Evolutionary conservation across 2,888 invertebrate species (phyloP).

Genomic region (Anagyrus pseudococci): DNA sequence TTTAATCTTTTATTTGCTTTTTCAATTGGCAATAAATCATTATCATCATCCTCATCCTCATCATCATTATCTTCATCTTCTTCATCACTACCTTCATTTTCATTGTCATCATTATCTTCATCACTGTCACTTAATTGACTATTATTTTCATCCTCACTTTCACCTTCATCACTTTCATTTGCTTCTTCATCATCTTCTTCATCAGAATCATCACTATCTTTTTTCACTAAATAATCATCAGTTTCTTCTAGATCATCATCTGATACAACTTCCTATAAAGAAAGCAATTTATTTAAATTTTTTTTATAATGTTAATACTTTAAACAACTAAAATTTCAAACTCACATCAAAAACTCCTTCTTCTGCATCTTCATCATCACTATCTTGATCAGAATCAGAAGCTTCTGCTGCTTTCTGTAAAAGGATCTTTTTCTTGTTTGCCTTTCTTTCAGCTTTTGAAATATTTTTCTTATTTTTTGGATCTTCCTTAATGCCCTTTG

Average conservation of each 20-base stretch:
- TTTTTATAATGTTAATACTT: not conserved
- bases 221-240: not conserved
- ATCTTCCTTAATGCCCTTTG: conserved; percentile 22
- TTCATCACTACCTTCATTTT: conserved; percentile 35
- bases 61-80: conserved; percentile 59
- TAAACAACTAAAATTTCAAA: not conserved
- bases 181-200: conserved; percentile 13
- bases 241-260: not conserved
- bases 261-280: not conserved
- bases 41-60: conserved; percentile 64
- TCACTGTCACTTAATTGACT: conserved; percentile 26
- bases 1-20: conserved; percentile 80
- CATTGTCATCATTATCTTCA: conserved; percentile 33
- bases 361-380: not conserved
- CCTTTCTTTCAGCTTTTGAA: conserved; percentile 22
- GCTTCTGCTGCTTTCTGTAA: not conserved
- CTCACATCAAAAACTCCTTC: not conserved
- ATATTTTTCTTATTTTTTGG: conserved; percentile 18
- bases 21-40: conserved; percentile 85
- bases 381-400: not conserved
- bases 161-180: conserved; percentile 24
- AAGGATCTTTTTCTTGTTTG: not conserved
- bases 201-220: conserved; percentile 1
- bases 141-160: conserved; percentile 17
- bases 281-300: not conserved